Evolutionary conservation across 2,113 vertebrate species (phyloP).

Genomic region (Leptobrachium ailaonicum): DNA sequence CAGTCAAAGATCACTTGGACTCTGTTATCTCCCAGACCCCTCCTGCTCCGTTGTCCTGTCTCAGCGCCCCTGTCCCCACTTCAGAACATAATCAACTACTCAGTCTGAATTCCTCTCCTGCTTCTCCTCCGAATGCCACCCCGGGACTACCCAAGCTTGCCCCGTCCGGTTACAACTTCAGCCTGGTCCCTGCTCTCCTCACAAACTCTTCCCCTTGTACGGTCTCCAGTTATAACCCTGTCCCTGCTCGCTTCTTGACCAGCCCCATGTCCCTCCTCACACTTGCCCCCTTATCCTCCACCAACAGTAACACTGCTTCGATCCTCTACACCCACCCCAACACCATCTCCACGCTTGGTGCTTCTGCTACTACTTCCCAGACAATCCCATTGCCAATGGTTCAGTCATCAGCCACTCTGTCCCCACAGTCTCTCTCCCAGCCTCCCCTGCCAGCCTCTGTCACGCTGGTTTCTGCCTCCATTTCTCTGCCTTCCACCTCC

Average conservation of each 20-base stretch:
- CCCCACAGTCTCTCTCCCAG: background rate
- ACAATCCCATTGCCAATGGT: background rate
- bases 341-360: background rate
- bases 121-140: background rate
- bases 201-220: constrained; percentile 16
- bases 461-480: background rate
- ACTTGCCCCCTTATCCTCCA: background rate
- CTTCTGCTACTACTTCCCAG: background rate
- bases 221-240: background rate
- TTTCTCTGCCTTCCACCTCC: background rate
- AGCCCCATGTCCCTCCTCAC: constrained; percentile 26
- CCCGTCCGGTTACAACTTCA: constrained; percentile 25
- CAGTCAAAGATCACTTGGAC: background rate
- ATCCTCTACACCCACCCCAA: constrained; percentile 11
- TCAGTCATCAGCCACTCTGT: background rate
- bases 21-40: background rate
- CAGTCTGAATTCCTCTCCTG: background rate
- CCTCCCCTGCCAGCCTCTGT: constrained; percentile 2
- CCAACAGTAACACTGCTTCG: background rate
- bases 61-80: background rate
- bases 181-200: constrained; percentile 19
- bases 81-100: background rate
- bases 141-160: constrained; percentile 7
- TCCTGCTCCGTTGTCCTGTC: background rate
- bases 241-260: constrained; percentile 24